Conservation (phyloP, 2,797 vertebrate genomes). For the Molothrus aeneus region DNA sequence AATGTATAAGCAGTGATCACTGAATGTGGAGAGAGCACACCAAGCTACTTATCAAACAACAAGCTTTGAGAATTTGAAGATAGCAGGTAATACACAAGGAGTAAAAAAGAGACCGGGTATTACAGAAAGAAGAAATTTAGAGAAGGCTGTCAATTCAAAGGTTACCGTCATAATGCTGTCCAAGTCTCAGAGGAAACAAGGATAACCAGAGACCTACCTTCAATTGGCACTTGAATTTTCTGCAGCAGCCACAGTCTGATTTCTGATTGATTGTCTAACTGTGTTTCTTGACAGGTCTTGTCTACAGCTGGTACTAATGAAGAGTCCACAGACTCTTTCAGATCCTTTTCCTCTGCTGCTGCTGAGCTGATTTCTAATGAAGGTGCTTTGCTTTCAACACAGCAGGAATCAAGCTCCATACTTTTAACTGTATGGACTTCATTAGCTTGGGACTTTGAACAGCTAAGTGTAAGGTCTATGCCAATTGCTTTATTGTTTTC, state of each 20-base stretch:
- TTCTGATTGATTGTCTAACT: slow-evolving; percentile 87
- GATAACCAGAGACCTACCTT: slow-evolving; percentile 82
- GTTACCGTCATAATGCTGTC: neutral
- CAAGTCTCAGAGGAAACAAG: slow-evolving; percentile 40
- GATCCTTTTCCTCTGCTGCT: slow-evolving; percentile 57
- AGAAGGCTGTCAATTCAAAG: neutral
- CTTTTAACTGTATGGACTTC: slow-evolving; percentile 50
- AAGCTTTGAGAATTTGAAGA: neutral
- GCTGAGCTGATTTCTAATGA: slow-evolving; percentile 51
- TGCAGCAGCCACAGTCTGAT: slow-evolving; percentile 92
- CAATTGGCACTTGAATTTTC: slow-evolving; percentile 94
- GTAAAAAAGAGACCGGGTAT: neutral
- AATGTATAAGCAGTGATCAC: neutral
- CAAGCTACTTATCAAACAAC: neutral
- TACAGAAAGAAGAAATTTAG: neutral
- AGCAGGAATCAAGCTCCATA: slow-evolving; percentile 61
- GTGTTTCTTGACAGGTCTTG: slow-evolving; percentile 69
- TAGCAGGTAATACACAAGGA: neutral
- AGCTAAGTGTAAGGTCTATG: slow-evolving; percentile 77
- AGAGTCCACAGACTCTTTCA: slow-evolving; percentile 70
- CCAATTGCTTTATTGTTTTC: slow-evolving; percentile 64
- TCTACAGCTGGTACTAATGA: slow-evolving; percentile 70
- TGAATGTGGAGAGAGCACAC: neutral
- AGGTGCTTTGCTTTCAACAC: slow-evolving; percentile 59
- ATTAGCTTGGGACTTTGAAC: slow-evolving; percentile 58